A percentile compares a stretch with the other conserved stretches of the same genome.
Conservation (phyloP, 2,797 vertebrate species). For the Cottoperca gobio region DNA sequence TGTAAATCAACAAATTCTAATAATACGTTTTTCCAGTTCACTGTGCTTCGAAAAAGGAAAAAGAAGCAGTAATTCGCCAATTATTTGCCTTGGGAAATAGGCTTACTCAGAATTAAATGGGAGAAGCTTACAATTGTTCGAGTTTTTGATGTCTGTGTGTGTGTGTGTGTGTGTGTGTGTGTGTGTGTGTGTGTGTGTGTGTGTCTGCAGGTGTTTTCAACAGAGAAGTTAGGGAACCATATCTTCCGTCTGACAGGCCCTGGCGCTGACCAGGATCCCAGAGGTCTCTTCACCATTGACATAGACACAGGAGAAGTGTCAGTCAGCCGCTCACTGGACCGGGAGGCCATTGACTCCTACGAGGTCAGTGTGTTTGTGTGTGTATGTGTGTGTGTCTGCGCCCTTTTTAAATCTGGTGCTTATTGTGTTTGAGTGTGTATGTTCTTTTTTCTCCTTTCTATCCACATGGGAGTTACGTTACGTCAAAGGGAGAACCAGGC, state of each 20-base stretch:
- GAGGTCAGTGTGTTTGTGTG: constrained; percentile 85
- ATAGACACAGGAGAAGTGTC: constrained; percentile 91
- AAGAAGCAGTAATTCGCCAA: background rate
- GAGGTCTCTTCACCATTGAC: constrained; percentile 93
- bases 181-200: constrained; percentile 30
- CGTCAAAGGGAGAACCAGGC: too few species aligned
- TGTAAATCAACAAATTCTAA: constrained; percentile 9
- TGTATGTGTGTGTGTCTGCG: constrained; percentile 66
- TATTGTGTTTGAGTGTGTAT: constrained; percentile 5
- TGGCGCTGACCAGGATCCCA: constrained; percentile 94
- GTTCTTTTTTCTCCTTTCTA: constrained; percentile 1
- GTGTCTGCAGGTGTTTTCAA: constrained; percentile 89
- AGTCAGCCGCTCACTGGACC: constrained; percentile 91
- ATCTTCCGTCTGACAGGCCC: constrained; percentile 93
- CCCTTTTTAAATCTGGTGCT: background rate
- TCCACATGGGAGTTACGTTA: too few species aligned
- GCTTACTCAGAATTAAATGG: constrained; percentile 4
- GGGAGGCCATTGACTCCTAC: constrained; percentile 91
- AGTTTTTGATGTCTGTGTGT: constrained; percentile 12
- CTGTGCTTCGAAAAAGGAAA: background rate
- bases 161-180: constrained; percentile 25
- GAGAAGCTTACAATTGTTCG: background rate
- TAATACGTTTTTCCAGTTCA: background rate
- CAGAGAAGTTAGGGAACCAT: constrained; percentile 86
- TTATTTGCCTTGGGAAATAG: constrained; percentile 9